Evolutionary conservation across 2,888 invertebrate genomes (phyloP).

Genomic region (Oxyteleia sp.): DNA sequence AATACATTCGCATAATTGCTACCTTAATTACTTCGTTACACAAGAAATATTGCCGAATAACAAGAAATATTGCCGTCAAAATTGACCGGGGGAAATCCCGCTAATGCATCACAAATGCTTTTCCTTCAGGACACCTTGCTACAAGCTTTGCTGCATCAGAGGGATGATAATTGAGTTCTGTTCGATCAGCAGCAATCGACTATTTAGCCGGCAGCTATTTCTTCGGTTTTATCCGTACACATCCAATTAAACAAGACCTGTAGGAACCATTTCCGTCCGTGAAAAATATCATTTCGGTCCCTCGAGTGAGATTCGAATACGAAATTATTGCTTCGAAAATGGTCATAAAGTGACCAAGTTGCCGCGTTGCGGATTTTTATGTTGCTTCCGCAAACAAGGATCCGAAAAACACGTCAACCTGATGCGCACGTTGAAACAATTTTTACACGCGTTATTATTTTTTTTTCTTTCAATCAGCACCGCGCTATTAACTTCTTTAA

Average conservation of each 20-base stretch:
- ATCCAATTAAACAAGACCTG: constrained; percentile 38
- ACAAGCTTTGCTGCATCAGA: constrained; percentile 22
- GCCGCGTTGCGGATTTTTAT: constrained; percentile 19
- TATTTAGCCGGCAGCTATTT: constrained; percentile 42
- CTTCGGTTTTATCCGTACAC: constrained; percentile 28
- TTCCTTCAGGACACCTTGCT: neutral
- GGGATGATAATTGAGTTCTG: constrained; percentile 41
- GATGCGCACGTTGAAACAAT: neutral
- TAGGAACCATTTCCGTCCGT: constrained; percentile 14
- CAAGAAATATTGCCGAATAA: too few species aligned
- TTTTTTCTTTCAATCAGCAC: neutral
- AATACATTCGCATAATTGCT: too few species aligned
- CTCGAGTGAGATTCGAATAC: constrained; percentile 34
- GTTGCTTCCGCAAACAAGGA: neutral
- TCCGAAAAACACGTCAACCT: neutral
- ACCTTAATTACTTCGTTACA: too few species aligned
- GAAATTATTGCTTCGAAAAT: constrained; percentile 37
- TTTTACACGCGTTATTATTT: neutral
- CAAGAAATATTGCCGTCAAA: neutral
- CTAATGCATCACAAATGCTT: neutral
- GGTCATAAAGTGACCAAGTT: constrained; percentile 32
- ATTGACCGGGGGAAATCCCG: neutral
- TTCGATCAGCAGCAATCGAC: constrained; percentile 55
- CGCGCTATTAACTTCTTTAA: neutral
- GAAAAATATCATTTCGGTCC: constrained; percentile 38